These are phyloP conservation scores for Pterobdella sp. DNA, from an alignment of 2,888 invertebrate species.

Conservation along the genomic window DNA sequence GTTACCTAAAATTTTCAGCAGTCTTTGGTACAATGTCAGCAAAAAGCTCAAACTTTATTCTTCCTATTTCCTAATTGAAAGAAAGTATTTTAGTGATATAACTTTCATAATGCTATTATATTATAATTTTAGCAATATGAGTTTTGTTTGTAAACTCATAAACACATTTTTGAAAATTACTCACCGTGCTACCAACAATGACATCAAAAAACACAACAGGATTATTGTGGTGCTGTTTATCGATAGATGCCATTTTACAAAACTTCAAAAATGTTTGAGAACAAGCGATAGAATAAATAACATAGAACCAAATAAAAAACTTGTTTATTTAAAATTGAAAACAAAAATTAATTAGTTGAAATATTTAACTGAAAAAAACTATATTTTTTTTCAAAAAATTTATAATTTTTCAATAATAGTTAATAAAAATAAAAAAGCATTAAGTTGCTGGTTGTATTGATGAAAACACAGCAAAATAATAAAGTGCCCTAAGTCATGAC, in stretches of 20 bases:
- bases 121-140: neutral
- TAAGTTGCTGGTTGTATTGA: too few species aligned
- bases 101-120: neutral
- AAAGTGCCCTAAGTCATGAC: too few species aligned
- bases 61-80: constrained; percentile 73
- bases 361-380: too few species aligned
- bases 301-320: too few species aligned
- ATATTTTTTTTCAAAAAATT: too few species aligned
- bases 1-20: constrained; percentile 82
- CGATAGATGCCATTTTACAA: constrained; percentile 23
- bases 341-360: too few species aligned
- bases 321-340: too few species aligned
- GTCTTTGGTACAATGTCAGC: constrained; percentile 93
- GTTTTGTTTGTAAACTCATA: neutral
- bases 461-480: too few species aligned
- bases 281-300: too few species aligned
- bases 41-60: constrained; percentile 94
- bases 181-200: constrained; percentile 83
- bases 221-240: constrained; percentile 67
- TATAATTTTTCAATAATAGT: too few species aligned
- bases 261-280: constrained; percentile 4
- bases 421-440: too few species aligned
- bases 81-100: neutral
- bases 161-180: constrained; percentile 26
- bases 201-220: constrained; percentile 98